Percentiles rank a stretch among this genome's conserved stretches.
These are phyloP conservation scores for Esperia sulphurella DNA, from an alignment of 2,888 invertebrate genomes.

Conservation along the genomic window DNA sequence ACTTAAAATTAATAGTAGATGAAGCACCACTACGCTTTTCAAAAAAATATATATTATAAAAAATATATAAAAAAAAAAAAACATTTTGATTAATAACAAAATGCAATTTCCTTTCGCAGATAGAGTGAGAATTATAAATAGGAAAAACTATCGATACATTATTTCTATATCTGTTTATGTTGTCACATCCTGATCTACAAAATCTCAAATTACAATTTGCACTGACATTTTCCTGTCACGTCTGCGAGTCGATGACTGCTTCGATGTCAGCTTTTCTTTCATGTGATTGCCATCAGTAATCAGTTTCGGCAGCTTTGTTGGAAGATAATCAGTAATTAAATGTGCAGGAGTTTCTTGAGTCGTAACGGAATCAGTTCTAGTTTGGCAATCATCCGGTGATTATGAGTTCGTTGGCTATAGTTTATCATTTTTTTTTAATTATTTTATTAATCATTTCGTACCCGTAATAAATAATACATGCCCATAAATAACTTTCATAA, in stretches of 20 bases:
- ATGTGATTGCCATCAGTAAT: slow-evolving; percentile 2
- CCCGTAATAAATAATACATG: not conserved
- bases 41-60: too few species aligned
- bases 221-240: slow-evolving; percentile 3
- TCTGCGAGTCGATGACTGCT: slow-evolving; percentile 2
- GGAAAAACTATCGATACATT: too few species aligned
- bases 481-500: not conserved
- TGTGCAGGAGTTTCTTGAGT: slow-evolving; percentile 4
- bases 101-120: too few species aligned
- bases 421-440: not conserved
- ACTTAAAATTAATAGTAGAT: too few species aligned
- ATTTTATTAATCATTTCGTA: slow-evolving; percentile 3
- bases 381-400: slow-evolving; percentile 10
- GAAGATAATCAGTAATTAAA: slow-evolving; percentile 10
- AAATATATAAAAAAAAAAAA: too few species aligned
- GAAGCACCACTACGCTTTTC: too few species aligned
- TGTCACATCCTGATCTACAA: not conserved
- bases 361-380: slow-evolving; percentile 5
- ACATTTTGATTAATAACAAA: too few species aligned
- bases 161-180: too few species aligned
- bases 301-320: not conserved
- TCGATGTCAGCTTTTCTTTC: slow-evolving; percentile 2
- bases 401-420: slow-evolving; percentile 9
- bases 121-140: too few species aligned
- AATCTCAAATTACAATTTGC: not conserved